Evolutionary conservation across 2,888 invertebrate genomes (phyloP).

Genomic region (Cephus pygmeus): DNA sequence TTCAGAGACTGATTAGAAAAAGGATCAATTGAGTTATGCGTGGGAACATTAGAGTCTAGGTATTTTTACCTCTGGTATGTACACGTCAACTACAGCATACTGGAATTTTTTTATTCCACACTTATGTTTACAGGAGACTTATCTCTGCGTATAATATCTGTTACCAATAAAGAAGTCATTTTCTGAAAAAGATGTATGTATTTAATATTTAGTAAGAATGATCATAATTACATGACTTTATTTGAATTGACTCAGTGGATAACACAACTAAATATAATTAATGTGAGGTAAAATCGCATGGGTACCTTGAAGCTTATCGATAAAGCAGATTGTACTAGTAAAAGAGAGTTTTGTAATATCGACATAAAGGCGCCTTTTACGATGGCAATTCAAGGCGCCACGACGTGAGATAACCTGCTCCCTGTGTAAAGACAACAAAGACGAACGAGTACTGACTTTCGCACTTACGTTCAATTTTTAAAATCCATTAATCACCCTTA

Average conservation of each 20-base stretch:
- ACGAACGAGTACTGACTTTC: background rate
- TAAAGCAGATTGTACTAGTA: background rate
- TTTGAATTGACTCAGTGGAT: background rate
- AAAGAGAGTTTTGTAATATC: background rate
- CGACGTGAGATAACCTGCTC: background rate
- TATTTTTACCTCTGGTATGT: too few species aligned
- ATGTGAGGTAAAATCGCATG: background rate
- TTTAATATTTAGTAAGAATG: background rate
- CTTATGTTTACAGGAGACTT: too few species aligned
- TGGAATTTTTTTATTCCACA: too few species aligned
- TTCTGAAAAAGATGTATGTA: background rate
- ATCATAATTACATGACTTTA: background rate
- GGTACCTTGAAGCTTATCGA: background rate
- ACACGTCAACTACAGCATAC: too few species aligned
- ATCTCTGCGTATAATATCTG: background rate
- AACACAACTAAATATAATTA: background rate
- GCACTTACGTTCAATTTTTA: background rate
- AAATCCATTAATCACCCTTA: slow-evolving; percentile 8
- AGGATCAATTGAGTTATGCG: too few species aligned
- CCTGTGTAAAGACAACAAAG: background rate
- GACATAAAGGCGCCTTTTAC: background rate
- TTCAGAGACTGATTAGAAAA: too few species aligned
- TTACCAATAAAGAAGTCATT: background rate
- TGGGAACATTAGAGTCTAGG: too few species aligned
- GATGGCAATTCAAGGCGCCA: background rate